Conservation (phyloP, 2,888 invertebrate genomes). For the Podabrus alpinus region DNA sequence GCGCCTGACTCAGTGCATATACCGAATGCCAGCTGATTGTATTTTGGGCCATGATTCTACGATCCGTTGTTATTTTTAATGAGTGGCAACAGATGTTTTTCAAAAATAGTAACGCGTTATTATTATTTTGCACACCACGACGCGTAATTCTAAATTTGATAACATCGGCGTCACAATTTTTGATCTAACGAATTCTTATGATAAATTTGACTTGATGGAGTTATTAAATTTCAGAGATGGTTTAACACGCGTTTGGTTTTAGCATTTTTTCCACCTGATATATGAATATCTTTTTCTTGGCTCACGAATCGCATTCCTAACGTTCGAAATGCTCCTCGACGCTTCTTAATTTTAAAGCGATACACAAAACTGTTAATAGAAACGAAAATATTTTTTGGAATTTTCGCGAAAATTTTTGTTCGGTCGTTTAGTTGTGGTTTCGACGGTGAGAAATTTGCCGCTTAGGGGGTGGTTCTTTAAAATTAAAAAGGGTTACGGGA, state of each 20-base stretch:
- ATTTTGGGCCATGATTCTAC: slow-evolving; percentile 49
- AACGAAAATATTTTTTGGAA: neutral
- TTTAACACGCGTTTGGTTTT: neutral
- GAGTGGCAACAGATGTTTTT: slow-evolving; percentile 50
- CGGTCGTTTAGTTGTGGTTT: neutral
- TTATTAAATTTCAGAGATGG: neutral
- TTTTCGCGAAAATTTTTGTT: neutral
- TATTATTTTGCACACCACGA: slow-evolving; percentile 35
- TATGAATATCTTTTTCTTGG: slow-evolving; percentile 5
- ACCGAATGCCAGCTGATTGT: slow-evolving; percentile 47
- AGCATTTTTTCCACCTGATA: slow-evolving; percentile 2
- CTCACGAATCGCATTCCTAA: neutral
- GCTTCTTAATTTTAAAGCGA: neutral
- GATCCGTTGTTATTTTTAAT: slow-evolving; percentile 48
- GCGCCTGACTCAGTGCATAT: slow-evolving; percentile 45
- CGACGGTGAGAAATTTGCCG: neutral
- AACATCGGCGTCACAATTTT: slow-evolving; percentile 16
- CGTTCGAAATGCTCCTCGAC: neutral
- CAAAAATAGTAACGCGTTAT: slow-evolving; percentile 40
- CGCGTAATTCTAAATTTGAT: slow-evolving; percentile 31
- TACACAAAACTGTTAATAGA: neutral
- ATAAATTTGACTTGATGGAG: neutral
- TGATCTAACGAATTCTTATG: neutral
- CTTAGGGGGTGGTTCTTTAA: neutral
- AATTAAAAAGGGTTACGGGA: neutral